Conservation (phyloP, 2,113 vertebrate genomes). For the Microtus pennsylvanicus region DNA sequence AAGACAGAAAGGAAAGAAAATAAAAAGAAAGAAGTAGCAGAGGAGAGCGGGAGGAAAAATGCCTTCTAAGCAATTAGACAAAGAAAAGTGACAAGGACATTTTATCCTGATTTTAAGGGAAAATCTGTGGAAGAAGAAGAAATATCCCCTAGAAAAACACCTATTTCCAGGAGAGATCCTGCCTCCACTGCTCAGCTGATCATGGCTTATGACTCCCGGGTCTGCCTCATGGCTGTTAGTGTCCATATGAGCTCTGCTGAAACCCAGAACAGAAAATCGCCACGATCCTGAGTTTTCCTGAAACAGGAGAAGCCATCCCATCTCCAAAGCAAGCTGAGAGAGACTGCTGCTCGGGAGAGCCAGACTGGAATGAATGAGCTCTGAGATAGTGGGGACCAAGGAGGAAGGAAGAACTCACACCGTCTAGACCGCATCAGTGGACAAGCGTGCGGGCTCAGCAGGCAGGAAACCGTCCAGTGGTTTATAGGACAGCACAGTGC, state of each 20-base stretch:
- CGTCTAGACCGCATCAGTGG: background rate
- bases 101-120: background rate
- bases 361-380: background rate
- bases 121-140: background rate
- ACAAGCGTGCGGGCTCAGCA: rapidly evolving
- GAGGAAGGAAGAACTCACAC: background rate
- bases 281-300: background rate
- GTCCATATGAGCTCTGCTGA: background rate
- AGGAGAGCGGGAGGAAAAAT: background rate
- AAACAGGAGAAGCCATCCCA: background rate
- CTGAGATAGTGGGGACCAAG: background rate
- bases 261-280: rapidly evolving
- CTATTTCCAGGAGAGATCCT: background rate
- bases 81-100: background rate
- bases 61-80: background rate
- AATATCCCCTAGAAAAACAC: background rate
- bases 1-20: no score
- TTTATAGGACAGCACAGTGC: background rate
- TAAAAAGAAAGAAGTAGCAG: background rate
- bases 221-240: background rate
- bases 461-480: no score
- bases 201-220: rapidly evolving
- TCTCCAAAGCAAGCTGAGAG: background rate
- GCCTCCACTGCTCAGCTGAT: background rate
- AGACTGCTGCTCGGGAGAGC: background rate